phyloP scores from a whole-genome alignment of 1,140 invertebrate species.

The Saxidomus purpurata region DNA sequence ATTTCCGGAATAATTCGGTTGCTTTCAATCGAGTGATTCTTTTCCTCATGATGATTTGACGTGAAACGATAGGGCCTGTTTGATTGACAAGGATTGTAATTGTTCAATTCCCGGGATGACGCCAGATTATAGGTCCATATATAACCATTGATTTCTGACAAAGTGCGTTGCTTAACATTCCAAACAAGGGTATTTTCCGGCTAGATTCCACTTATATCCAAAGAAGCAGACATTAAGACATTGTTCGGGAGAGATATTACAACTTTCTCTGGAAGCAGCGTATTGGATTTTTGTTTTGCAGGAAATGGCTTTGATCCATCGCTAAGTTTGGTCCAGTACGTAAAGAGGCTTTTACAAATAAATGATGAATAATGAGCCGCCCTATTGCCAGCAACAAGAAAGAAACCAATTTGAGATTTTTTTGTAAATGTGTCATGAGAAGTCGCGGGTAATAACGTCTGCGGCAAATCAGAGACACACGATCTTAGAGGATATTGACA shows the following conservation, averaged over 20 bases:
- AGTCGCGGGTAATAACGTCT: too few species aligned
- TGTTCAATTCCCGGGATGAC: constrained; percentile 47
- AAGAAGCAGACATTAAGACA: constrained; percentile 27
- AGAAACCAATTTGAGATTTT: not conserved
- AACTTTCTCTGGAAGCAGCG: not conserved
- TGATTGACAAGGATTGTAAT: constrained; percentile 61
- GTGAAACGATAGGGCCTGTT: constrained; percentile 27
- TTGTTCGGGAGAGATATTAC: constrained; percentile 12
- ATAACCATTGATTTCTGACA: constrained; percentile 62
- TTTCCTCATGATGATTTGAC: constrained; percentile 15
- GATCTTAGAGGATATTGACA: too few species aligned
- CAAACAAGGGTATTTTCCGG: constrained; percentile 33
- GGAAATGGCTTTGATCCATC: constrained; percentile 21
- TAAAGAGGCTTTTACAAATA: constrained; percentile 40
- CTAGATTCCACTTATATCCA: constrained; percentile 22
- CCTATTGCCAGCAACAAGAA: not conserved
- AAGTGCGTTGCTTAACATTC: not conserved
- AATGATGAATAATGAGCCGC: constrained; percentile 9
- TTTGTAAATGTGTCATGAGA: too few species aligned
- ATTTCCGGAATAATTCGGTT: constrained; percentile 1
- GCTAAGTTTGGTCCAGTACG: constrained; percentile 3
- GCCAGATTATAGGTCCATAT: constrained; percentile 36
- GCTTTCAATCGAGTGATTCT: constrained; percentile 25
- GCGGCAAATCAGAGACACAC: too few species aligned
- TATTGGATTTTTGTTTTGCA: constrained; percentile 25